phyloP scores from a whole-genome alignment of 2,113 vertebrate genomes.

The Pituophis catenifer region DNA sequence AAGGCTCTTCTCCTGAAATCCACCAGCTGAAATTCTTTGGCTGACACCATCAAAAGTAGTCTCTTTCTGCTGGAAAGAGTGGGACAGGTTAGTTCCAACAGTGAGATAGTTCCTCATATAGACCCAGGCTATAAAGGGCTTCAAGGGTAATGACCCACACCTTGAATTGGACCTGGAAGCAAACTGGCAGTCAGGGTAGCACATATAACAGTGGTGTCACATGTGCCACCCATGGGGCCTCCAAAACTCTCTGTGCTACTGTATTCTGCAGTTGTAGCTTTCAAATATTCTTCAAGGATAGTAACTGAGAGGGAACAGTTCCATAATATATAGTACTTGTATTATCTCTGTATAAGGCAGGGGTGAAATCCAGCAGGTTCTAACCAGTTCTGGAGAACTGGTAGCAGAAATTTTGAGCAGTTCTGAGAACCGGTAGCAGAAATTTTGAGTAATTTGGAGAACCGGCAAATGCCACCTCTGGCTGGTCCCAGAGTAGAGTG shows the following conservation, averaged over 20 bases:
- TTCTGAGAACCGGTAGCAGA: too few relatives aligned
- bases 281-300: neutral
- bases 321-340: neutral
- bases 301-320: neutral
- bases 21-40: too few relatives aligned
- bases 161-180: neutral
- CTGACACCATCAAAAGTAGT: too few relatives aligned
- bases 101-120: neutral
- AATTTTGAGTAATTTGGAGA: too few relatives aligned
- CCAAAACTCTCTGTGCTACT: neutral
- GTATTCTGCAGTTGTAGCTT: neutral
- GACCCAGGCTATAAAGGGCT: neutral
- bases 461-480: too few relatives aligned
- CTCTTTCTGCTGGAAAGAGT: neutral
- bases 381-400: too few relatives aligned
- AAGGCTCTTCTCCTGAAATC: too few relatives aligned
- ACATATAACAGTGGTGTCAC: neutral
- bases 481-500: too few relatives aligned
- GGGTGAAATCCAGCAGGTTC: too few relatives aligned
- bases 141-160: neutral
- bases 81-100: neutral
- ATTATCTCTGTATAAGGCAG: neutral
- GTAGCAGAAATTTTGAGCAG: too few relatives aligned
- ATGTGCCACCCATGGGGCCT: neutral
- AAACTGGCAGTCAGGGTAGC: neutral